phyloP scores from a whole-genome alignment of 2,113 vertebrate genomes.

The Tragelaphus imberbis region DNA sequence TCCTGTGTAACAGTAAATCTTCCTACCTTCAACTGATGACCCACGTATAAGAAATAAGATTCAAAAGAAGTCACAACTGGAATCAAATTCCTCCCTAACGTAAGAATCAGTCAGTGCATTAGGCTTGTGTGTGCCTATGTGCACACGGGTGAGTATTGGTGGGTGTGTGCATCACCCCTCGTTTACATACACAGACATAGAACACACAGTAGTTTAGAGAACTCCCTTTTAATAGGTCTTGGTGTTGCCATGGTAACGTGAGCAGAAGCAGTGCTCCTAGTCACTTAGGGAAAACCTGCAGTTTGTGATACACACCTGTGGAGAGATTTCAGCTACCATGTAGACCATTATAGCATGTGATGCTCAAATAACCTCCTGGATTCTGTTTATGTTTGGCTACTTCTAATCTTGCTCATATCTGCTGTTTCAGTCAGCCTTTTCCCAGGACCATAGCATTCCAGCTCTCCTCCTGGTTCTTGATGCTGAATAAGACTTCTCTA shows the following conservation, averaged over 20 bases:
- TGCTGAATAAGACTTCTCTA: not conserved
- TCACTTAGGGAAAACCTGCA: not conserved
- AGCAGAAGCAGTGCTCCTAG: slow-evolving; percentile 45
- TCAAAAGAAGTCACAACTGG: not conserved
- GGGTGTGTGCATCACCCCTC: not conserved
- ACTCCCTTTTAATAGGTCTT: slow-evolving; percentile 37
- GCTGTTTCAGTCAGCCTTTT: not conserved
- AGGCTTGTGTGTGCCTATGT: not conserved
- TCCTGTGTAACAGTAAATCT: not conserved
- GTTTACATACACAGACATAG: not conserved
- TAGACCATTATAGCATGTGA: not conserved
- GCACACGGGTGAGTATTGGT: accelerated
- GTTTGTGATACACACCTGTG: not conserved
- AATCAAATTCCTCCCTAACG: not conserved
- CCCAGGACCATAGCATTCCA: not conserved
- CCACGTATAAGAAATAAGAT: not conserved
- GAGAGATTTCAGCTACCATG: not conserved
- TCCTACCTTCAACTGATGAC: not conserved
- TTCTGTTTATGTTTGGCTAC: not conserved
- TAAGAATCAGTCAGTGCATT: not conserved
- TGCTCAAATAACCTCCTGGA: not conserved
- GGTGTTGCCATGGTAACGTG: slow-evolving; percentile 77
- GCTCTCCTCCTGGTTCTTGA: not conserved
- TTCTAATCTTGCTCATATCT: not conserved
- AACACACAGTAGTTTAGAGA: not conserved